Conservation (phyloP, 2,113 vertebrate species). For the Poeciliopsis occidentalis region DNA sequence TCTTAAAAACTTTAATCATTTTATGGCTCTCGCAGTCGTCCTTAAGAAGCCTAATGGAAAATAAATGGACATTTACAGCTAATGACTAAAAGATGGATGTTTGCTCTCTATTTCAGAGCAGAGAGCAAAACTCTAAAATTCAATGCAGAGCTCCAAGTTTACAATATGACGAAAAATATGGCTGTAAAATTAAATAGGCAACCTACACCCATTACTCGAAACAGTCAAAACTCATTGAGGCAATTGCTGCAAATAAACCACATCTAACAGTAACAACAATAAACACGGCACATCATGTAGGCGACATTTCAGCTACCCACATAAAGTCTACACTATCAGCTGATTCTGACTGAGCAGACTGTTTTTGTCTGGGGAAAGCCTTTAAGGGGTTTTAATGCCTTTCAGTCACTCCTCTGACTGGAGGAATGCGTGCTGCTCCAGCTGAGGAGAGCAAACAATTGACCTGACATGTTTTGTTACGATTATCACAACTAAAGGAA, state of each 20-base stretch:
- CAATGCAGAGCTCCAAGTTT: background rate
- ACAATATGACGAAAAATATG: background rate
- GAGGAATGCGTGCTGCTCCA: conserved; percentile 56
- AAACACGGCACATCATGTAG: background rate
- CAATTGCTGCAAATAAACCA: background rate
- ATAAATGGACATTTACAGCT: conserved; percentile 26
- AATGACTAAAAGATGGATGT: background rate
- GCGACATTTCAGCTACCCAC: background rate
- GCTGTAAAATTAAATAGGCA: background rate
- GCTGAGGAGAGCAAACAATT: conserved; percentile 31
- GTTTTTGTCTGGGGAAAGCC: conserved; percentile 54
- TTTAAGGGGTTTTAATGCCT: conserved; percentile 43
- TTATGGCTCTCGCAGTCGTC: conserved; percentile 16
- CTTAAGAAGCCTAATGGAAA: conserved; percentile 1
- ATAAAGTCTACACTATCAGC: conserved; percentile 35
- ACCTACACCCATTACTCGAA: background rate
- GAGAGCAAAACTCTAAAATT: background rate
- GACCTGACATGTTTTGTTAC: conserved; percentile 18
- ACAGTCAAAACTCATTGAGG: background rate
- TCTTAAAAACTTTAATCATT: conserved; percentile 40
- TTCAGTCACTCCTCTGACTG: conserved; percentile 44
- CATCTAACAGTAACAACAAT: background rate
- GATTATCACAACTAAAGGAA: conserved; percentile 17
- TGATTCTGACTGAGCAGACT: conserved; percentile 43
- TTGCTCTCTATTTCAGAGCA: background rate